Conservation (phyloP, 2,888 invertebrate species). For the Phasia obesa region DNA sequence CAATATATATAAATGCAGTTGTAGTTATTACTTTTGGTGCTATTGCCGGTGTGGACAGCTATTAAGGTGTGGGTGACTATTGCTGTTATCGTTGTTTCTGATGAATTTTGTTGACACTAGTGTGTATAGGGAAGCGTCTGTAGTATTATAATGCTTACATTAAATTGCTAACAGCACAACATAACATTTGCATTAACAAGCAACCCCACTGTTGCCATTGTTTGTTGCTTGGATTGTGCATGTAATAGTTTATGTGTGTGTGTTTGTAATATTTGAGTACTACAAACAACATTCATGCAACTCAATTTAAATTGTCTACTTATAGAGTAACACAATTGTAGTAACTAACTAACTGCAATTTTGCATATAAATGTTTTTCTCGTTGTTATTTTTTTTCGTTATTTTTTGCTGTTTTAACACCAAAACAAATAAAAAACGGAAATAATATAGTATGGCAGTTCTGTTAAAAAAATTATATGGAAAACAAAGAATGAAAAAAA, state of each 20-base stretch:
- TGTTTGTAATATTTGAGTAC: constrained; percentile 10
- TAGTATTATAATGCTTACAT: constrained; percentile 52
- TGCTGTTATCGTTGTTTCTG: constrained; percentile 22
- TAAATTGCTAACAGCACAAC: constrained; percentile 62
- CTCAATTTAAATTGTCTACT: constrained; percentile 70
- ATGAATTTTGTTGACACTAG: constrained; percentile 28
- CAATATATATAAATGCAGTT: constrained; percentile 62
- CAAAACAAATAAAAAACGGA: constrained; percentile 67
- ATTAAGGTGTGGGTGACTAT: background rate
- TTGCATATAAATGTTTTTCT: constrained; percentile 53
- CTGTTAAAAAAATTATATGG: constrained; percentile 18
- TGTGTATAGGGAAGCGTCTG: constrained; percentile 3
- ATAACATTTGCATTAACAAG: constrained; percentile 65
- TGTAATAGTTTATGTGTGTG: background rate
- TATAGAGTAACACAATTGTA: constrained; percentile 66
- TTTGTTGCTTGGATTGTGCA: constrained; percentile 27
- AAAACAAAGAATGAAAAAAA: constrained; percentile 18
- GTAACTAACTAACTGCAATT: constrained; percentile 64
- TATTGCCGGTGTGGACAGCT: constrained; percentile 15
- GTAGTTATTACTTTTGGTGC: background rate
- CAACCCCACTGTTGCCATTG: constrained; percentile 43
- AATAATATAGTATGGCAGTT: constrained; percentile 60
- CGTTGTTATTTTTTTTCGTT: constrained; percentile 3
- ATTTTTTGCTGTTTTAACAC: constrained; percentile 48
- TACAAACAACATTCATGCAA: constrained; percentile 59